These are phyloP conservation scores for Microctonus hyperodae DNA, from an alignment of 2,888 invertebrate genomes.

Conservation along the genomic window DNA sequence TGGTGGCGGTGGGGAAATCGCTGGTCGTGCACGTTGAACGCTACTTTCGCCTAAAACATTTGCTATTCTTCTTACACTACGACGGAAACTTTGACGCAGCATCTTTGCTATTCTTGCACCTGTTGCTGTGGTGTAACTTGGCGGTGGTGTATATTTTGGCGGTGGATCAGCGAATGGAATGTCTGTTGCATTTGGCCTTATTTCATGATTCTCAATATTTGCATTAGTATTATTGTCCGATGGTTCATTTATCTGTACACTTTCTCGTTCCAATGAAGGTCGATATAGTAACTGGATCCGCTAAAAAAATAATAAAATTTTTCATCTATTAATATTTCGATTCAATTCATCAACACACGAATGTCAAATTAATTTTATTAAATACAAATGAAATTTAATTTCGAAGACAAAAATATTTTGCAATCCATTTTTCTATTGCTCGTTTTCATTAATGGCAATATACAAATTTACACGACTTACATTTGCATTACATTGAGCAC, in stretches of 20 bases:
- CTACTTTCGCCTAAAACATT: slow-evolving; percentile 66
- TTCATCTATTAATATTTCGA: slow-evolving; percentile 19
- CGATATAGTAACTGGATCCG: slow-evolving; percentile 85
- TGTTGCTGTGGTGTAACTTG: slow-evolving; percentile 90
- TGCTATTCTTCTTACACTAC: slow-evolving; percentile 77
- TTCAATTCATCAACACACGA: neutral
- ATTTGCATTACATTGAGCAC: slow-evolving; percentile 58
- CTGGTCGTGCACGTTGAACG: slow-evolving; percentile 51
- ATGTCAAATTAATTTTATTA: neutral
- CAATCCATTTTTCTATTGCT: slow-evolving; percentile 12
- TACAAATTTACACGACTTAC: slow-evolving; percentile 50
- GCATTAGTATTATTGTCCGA: slow-evolving; percentile 48
- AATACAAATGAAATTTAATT: slow-evolving; percentile 4
- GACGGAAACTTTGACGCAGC: slow-evolving; percentile 77
- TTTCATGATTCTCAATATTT: slow-evolving; percentile 54
- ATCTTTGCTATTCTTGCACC: slow-evolving; percentile 82
- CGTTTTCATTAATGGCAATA: slow-evolving; percentile 6
- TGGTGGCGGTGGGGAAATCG: slow-evolving; percentile 67
- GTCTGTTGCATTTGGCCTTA: slow-evolving; percentile 53
- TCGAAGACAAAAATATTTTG: neutral
- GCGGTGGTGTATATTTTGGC: slow-evolving; percentile 93
- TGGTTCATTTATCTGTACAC: slow-evolving; percentile 55
- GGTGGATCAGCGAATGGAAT: slow-evolving; percentile 76
- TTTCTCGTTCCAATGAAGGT: slow-evolving; percentile 70
- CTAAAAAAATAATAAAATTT: slow-evolving; percentile 64